Conservation (phyloP, 2,113 vertebrate species). For the Cyphomyrus plagiostoma region DNA sequence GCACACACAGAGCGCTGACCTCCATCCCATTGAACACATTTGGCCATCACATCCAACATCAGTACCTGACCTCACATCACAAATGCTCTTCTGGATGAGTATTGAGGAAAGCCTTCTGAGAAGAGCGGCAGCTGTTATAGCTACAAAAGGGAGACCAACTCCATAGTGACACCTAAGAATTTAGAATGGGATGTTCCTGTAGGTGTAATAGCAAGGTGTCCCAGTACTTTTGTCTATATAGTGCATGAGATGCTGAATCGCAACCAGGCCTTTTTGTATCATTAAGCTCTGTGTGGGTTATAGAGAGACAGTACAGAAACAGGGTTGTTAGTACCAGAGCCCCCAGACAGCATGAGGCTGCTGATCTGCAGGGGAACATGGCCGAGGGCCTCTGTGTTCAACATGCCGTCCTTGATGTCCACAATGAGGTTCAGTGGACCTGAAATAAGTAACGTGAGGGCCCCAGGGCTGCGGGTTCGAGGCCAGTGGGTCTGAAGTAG, state of each 20-base stretch:
- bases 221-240: neutral
- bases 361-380: constrained; percentile 25
- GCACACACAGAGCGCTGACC: too few relatives aligned
- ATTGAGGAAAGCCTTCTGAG: neutral
- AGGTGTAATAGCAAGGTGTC: neutral
- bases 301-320: constrained; percentile 43
- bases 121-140: neutral
- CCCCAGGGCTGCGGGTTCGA: neutral
- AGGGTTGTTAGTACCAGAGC: constrained; percentile 6
- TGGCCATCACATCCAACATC: too few relatives aligned
- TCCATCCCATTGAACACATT: too few relatives aligned
- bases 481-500: neutral
- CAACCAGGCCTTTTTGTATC: constrained; percentile 46
- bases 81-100: too few relatives aligned
- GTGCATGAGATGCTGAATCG: constrained; percentile 54
- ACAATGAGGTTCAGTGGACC: neutral
- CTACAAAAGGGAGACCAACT: neutral
- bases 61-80: too few relatives aligned
- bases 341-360: neutral
- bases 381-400: constrained; percentile 5
- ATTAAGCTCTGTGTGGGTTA: constrained; percentile 54
- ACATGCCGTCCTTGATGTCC: neutral
- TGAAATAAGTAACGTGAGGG: neutral
- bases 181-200: neutral
- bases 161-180: neutral